Evolutionary conservation across 2,888 invertebrate species (phyloP).

Genomic region (Lithophane leautieri): DNA sequence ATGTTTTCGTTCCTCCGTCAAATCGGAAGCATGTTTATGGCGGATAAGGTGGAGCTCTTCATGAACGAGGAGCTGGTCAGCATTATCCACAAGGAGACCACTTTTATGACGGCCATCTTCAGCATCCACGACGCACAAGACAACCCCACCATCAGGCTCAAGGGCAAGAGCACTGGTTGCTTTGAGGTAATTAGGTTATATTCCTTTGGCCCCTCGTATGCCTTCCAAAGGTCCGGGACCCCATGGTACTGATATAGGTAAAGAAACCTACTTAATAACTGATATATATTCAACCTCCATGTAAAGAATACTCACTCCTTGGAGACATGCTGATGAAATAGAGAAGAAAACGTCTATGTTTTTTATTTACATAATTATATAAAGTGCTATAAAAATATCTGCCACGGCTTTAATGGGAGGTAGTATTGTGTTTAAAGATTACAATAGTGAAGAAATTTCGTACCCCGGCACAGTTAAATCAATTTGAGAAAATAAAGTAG

Average conservation of each 20-base stretch:
- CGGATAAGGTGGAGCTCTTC: conserved; percentile 76
- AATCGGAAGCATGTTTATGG: conserved; percentile 64
- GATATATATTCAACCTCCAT: too few species aligned
- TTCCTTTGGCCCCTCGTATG: background rate
- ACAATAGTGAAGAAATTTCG: too few species aligned
- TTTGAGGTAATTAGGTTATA: conserved; percentile 22
- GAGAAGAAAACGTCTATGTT: too few species aligned
- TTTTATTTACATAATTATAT: too few species aligned
- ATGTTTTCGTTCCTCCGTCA: conserved; percentile 76
- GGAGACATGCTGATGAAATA: too few species aligned
- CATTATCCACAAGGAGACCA: conserved; percentile 74
- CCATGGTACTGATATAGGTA: background rate
- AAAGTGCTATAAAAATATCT: too few species aligned
- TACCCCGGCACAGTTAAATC: too few species aligned
- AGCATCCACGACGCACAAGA: conserved; percentile 73
- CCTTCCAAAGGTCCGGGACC: background rate
- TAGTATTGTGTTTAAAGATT: too few species aligned
- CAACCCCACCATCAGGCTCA: conserved; percentile 71
- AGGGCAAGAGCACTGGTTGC: conserved; percentile 57
- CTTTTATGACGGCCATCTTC: conserved; percentile 75
- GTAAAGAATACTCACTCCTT: too few species aligned
- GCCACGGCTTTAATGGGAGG: too few species aligned
- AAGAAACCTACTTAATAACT: background rate
- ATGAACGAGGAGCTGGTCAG: conserved; percentile 70
- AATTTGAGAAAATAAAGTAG: too few species aligned